Evolutionary conservation across 2,888 invertebrate species (phyloP).

Genomic region (Drosophila setosimentum): DNA sequence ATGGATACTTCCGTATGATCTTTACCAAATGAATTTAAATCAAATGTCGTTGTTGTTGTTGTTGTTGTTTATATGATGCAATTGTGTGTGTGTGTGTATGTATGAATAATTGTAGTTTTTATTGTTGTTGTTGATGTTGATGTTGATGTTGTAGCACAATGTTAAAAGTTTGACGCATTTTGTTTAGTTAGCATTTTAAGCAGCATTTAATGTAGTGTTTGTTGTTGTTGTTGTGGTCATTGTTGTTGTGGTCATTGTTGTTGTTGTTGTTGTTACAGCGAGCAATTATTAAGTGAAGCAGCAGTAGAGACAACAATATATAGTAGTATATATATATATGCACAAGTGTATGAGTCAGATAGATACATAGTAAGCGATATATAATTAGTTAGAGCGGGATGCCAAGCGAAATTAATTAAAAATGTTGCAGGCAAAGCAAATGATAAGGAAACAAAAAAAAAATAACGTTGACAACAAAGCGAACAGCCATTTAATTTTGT

Average conservation of each 20-base stretch:
- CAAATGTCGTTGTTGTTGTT: constrained; percentile 47
- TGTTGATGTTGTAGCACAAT: constrained; percentile 44
- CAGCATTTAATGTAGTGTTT: constrained; percentile 33
- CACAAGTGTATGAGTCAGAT: constrained; percentile 45
- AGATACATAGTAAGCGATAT: constrained; percentile 37
- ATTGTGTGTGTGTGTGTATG: constrained; percentile 33
- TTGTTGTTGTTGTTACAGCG: constrained; percentile 59
- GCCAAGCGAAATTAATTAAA: constrained; percentile 56
- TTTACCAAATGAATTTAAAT: constrained; percentile 70
- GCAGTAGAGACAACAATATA: constrained; percentile 58
- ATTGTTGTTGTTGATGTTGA: constrained; percentile 39
- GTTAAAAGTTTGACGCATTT: constrained; percentile 38
- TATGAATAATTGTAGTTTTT: constrained; percentile 27
- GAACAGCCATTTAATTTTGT: constrained; percentile 28
- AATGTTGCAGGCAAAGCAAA: constrained; percentile 43
- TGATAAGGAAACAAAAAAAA: constrained; percentile 1
- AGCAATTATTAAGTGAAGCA: constrained; percentile 65
- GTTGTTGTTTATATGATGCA: constrained; percentile 40
- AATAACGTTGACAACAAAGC: constrained; percentile 12
- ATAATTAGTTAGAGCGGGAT: constrained; percentile 20
- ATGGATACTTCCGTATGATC: constrained; percentile 85
- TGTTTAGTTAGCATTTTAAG: constrained; percentile 39
- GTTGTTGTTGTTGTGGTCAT: constrained; percentile 33
- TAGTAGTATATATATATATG: constrained; percentile 31
- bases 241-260: constrained; percentile 41